These are phyloP conservation scores for Cheirogaleus medius DNA, from an alignment of 2,113 vertebrate genomes.

Conservation along the genomic window DNA sequence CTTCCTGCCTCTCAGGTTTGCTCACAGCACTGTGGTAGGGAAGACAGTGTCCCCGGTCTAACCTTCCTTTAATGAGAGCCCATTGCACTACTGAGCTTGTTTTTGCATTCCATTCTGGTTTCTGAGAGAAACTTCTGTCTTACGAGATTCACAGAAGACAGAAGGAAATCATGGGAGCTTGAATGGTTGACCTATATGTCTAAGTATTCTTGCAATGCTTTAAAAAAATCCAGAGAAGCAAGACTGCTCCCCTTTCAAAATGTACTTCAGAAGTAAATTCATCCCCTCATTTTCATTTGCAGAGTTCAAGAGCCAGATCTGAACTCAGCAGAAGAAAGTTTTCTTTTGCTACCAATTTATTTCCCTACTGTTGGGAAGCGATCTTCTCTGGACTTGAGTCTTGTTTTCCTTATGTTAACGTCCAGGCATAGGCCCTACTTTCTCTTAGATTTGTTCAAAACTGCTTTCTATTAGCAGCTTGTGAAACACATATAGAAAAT, in stretches of 20 bases:
- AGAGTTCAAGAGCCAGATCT: conserved; percentile 33
- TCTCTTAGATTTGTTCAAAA: background rate
- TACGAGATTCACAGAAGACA: background rate
- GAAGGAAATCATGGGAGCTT: background rate
- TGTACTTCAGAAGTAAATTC: conserved; percentile 18
- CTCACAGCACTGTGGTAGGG: fast-evolving
- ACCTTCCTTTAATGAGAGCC: background rate
- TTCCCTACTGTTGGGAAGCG: background rate
- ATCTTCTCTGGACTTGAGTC: background rate
- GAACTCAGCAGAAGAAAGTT: conserved; percentile 5
- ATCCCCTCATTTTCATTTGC: background rate
- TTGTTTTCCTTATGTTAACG: background rate
- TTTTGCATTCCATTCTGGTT: background rate
- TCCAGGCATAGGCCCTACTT: background rate
- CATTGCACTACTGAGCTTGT: background rate
- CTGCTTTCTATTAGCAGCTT: background rate
- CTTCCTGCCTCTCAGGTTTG: background rate
- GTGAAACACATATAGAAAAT: background rate
- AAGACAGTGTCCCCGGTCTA: too few relatives aligned
- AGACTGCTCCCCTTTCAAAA: conserved; percentile 14
- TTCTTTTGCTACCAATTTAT: background rate
- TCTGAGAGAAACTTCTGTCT: background rate
- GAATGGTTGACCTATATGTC: background rate
- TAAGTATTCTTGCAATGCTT: background rate
- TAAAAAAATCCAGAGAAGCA: background rate